Evolutionary conservation across 2,888 invertebrate genomes (phyloP), one percentile per base, ranked within the genome.

Genomic region (Andrena dorsata): DNA sequence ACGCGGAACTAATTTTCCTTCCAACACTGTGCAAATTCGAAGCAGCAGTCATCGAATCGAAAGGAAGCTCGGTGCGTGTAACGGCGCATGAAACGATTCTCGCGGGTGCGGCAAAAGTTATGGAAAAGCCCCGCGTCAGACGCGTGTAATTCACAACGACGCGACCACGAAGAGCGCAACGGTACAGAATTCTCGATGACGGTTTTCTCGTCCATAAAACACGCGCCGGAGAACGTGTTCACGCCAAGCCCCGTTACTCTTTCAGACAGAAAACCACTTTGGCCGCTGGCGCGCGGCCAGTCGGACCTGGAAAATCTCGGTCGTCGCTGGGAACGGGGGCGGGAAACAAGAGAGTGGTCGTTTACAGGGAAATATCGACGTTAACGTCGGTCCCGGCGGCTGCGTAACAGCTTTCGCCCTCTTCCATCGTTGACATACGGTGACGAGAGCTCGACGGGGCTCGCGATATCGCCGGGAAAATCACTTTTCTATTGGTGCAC

Each of bases 391-490:
- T 77, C 28, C 85, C 49, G 76, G 70, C 83, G 78, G 86, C 74
- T 81, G 86, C 72, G 78, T 75, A 76, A 85, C 83, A 81, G 86
- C 78, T 79, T 76, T 86, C 71, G 76, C 74, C 41, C 84, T 82
- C 69, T 56, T 56, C 68, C 68, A 64, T 60, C 75, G 64, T 77
- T 83, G 83, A 88, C 88, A 88, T 87, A 89, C 87, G 86, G 85
- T 87, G 85, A 88, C 83, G 87, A 85, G 76, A 81, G 83, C 7
- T 83, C 82, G 86, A 87, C 80, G 78, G 79, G 79, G 73, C 68
- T 23, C 83, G 20, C 73, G 82, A 41, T 92, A 93, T 93, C 92
- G 91, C 89, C 87, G 53, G 86, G 85, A 90, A 92, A 92, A 92
- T 92, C 92, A 90, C 87, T 90, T 83, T 81, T 81, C 74, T 66